phyloP scores from a whole-genome alignment of 2,888 invertebrate species.

The Agriopis leucophaearia region DNA sequence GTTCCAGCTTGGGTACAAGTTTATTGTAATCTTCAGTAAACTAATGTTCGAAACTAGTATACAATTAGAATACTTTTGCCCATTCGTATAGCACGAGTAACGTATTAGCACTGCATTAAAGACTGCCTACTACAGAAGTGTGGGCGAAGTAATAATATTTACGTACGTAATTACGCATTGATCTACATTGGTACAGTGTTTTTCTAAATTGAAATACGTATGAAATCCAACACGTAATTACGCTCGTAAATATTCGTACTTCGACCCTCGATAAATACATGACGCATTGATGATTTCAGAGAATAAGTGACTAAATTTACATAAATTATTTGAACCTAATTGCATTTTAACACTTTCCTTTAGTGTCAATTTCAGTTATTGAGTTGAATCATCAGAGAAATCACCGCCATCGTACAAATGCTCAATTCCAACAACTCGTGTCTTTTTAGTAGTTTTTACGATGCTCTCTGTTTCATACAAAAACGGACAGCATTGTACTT shows the following conservation, averaged over 20 bases:
- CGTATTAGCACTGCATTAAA: slow-evolving; percentile 21
- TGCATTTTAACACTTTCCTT: not conserved
- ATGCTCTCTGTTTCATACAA: too few relatives aligned
- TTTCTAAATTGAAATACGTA: too few relatives aligned
- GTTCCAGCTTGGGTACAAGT: too few relatives aligned
- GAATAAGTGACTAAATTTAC: slow-evolving; percentile 19
- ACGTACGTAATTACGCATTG: not conserved
- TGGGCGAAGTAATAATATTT: not conserved
- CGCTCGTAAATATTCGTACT: not conserved
- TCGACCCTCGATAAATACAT: slow-evolving; percentile 15
- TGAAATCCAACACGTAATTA: not conserved
- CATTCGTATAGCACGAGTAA: slow-evolving; percentile 5
- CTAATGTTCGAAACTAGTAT: not conserved
- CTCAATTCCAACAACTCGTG: too few relatives aligned
- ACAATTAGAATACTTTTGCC: slow-evolving; percentile 19
- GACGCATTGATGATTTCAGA: slow-evolving; percentile 21
- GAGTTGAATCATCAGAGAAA: not conserved
- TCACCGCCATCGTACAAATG: not conserved
- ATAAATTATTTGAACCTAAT: slow-evolving; percentile 11
- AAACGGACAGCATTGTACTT: too few relatives aligned
- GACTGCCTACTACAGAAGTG: not conserved
- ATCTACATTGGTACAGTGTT: not conserved
- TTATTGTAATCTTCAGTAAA: not conserved
- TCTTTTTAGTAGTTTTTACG: too few relatives aligned
- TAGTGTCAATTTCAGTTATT: not conserved